phyloP scores from a whole-genome alignment of 2,797 vertebrate species.

The Cheracebus regulus region DNA sequence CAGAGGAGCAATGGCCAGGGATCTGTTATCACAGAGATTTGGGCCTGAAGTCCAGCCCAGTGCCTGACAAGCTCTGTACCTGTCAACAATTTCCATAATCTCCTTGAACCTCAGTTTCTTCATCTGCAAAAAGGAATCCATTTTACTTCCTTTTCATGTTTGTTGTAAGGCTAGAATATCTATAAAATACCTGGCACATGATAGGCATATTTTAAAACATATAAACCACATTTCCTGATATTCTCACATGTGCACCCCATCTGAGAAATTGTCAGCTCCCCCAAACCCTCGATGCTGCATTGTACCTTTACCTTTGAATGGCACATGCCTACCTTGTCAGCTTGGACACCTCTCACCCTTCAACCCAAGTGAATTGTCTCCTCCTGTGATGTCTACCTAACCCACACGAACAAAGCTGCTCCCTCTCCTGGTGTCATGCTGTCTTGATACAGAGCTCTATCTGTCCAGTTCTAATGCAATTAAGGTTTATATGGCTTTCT shows the following conservation, averaged over 20 bases:
- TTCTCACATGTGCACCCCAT: neutral
- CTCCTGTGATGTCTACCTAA: neutral
- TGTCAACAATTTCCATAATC: neutral
- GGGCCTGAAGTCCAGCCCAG: neutral
- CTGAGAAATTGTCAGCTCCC: neutral
- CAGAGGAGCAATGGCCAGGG: neutral
- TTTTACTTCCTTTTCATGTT: neutral
- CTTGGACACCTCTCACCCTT: neutral
- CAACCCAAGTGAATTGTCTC: neutral
- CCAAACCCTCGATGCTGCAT: neutral
- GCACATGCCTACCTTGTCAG: neutral
- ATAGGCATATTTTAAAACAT: neutral
- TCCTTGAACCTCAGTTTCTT: neutral
- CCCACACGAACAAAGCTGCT: neutral
- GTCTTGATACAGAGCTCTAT: neutral
- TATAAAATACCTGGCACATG: neutral
- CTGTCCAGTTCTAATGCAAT: neutral
- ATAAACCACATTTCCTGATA: neutral
- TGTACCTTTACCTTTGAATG: neutral
- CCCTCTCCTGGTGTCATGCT: neutral
- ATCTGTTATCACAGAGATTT: neutral
- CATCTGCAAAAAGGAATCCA: neutral
- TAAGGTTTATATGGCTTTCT: neutral
- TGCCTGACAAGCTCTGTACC: neutral
- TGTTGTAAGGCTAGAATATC: neutral